Conservation (phyloP, 1,140 invertebrate species). For the Geopemphigus sp. region DNA sequence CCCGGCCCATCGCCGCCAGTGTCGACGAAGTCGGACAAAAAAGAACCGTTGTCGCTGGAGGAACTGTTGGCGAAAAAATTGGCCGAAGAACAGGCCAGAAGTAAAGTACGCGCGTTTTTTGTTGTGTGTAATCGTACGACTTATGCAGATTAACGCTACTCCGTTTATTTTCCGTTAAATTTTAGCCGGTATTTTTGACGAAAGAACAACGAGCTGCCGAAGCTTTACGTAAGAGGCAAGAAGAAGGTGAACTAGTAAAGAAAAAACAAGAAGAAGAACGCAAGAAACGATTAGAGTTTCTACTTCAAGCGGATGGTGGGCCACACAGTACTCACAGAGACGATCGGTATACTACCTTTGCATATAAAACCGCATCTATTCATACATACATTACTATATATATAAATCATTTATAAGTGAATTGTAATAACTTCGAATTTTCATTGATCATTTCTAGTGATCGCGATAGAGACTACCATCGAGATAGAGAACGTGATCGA, state of each 20-base stretch:
- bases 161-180: constrained; percentile 9
- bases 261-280: constrained; percentile 70
- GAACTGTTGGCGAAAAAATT: constrained; percentile 95
- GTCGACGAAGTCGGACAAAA: constrained; percentile 60
- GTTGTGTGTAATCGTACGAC: background rate
- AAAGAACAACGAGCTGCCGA: constrained; percentile 91
- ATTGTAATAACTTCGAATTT: background rate
- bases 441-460: constrained; percentile 21
- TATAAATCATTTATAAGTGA: no score
- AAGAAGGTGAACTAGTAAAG: constrained; percentile 73
- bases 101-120: constrained; percentile 62
- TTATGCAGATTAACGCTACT: no score
- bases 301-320: constrained; percentile 59
- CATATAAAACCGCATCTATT: background rate
- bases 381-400: no score
- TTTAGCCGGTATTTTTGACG: constrained; percentile 88
- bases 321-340: constrained; percentile 52
- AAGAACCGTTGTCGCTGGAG: constrained; percentile 91
- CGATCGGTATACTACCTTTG: constrained; percentile 44
- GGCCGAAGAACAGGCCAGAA: constrained; percentile 87
- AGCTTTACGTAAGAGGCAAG: constrained; percentile 82
- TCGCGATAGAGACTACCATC: constrained; percentile 17
- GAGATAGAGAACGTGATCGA: constrained; percentile 34
- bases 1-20: background rate
- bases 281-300: constrained; percentile 64